Base-by-base conservation (phyloP, 2,797 vertebrate species). In the Enteromius viviparus region DNA sequence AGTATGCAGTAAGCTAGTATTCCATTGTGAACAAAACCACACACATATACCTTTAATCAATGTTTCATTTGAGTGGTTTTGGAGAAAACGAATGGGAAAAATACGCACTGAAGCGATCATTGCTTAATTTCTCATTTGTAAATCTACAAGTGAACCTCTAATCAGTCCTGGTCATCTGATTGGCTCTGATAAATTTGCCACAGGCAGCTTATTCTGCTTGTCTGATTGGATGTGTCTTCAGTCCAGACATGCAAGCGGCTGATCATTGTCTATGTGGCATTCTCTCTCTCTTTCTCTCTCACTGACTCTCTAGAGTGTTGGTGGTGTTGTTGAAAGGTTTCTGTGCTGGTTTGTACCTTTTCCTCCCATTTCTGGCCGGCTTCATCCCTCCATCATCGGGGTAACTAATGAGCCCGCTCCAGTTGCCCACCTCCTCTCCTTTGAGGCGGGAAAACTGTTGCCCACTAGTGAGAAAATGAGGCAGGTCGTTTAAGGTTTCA, bases 391-490 rank as follows among this genome's bases (percentile, higher is more conserved):
- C 96, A 86, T 96, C 95, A 94, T 97, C 96, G 91, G 93, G 97
- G 96, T 96, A 96, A 98, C 98, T 98, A 97, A 97, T 95, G 87
- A 96, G 95, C 93, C 97, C 94, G 94, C 95, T 99, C 98, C 97
- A 98, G 96, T 99, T 99, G 96, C 96, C 95, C 95, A 96, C 94
- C 91, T 98, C 97, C 95, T 97, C 97, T 90, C 96, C 97, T 96
- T 94, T 97, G 96, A 99, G 97, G 97, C 97, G 97, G 94, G 95
- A 97, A 97, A 98, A 98, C 95, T 97, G 97, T 96, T 97, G 96
- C 88, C 96, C 96, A 96, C 98, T 99, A 97, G 94, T 94, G 96
- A 98, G 93, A 98, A 95, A 99, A 98, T 1, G 94, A 98, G 95
- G 96, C 93, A 98, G 93, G 97, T 93, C 96, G 97, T 96, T 95